A percentile compares a stretch with the other conserved stretches of the same genome.
These are phyloP conservation scores for Cremastobaeus sp. DNA, from an alignment of 2,888 invertebrate genomes.

Conservation along the genomic window DNA sequence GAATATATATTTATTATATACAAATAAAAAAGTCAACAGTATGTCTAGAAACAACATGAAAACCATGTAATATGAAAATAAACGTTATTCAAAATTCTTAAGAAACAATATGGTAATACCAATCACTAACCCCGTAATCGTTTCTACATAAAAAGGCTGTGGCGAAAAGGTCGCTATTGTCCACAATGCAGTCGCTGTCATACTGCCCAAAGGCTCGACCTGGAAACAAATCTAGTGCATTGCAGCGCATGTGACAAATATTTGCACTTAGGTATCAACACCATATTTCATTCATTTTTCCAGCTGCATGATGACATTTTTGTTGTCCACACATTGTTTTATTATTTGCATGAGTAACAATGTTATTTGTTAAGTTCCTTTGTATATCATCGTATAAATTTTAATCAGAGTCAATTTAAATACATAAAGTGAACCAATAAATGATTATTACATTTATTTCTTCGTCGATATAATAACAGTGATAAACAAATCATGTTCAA, in stretches of 20 bases:
- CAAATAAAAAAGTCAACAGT: background rate
- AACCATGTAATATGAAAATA: background rate
- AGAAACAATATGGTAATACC: constrained; percentile 63
- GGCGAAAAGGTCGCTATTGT: constrained; percentile 86
- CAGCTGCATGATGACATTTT: constrained; percentile 53
- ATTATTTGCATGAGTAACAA: constrained; percentile 13
- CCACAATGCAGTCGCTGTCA: constrained; percentile 85
- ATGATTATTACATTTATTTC: too few species aligned
- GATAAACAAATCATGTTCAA: too few species aligned
- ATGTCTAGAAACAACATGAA: background rate
- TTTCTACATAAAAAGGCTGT: constrained; percentile 80
- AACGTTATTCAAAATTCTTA: constrained; percentile 22
- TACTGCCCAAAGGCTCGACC: constrained; percentile 84
- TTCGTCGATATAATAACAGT: too few species aligned
- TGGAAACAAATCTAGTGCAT: constrained; percentile 80
- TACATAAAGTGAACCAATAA: too few species aligned
- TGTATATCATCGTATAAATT: background rate
- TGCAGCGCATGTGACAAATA: constrained; percentile 80
- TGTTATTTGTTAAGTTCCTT: background rate
- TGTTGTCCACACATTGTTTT: constrained; percentile 9
- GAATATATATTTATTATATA: background rate
- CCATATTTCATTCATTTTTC: constrained; percentile 67
- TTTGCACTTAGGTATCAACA: constrained; percentile 79
- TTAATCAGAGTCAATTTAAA: too few species aligned
- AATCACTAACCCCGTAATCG: constrained; percentile 71